phyloP scores from a whole-genome alignment of 2,888 invertebrate genomes.

The Clivina fossor region DNA sequence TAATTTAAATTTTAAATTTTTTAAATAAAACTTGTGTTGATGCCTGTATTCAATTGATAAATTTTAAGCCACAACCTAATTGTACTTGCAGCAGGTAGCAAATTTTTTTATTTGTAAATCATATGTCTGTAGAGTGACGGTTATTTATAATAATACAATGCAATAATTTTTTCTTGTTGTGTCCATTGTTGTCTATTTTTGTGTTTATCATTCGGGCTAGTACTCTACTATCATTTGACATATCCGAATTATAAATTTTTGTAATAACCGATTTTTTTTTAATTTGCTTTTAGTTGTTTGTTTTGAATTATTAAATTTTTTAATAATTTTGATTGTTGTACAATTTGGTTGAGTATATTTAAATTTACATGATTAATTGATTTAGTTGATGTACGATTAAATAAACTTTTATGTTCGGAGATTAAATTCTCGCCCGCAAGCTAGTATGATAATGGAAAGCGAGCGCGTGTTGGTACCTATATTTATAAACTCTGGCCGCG shows the following conservation, averaged over 20 bases:
- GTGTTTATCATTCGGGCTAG: slow-evolving; percentile 2
- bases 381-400: slow-evolving; percentile 30
- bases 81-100: slow-evolving; percentile 21
- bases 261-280: not conserved
- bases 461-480: too few relatives aligned
- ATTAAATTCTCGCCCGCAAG: too few relatives aligned
- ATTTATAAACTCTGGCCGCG: too few relatives aligned
- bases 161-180: slow-evolving; percentile 4
- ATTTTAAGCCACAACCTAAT: slow-evolving; percentile 42
- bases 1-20: slow-evolving; percentile 38
- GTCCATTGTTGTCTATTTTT: not conserved
- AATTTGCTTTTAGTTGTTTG: not conserved
- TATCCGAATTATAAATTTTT: not conserved
- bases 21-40: slow-evolving; percentile 38
- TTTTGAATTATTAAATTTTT: slow-evolving; percentile 7
- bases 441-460: too few relatives aligned
- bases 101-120: slow-evolving; percentile 2
- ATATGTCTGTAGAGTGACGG: not conserved
- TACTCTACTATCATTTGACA: not conserved
- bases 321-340: not conserved
- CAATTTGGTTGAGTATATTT: not conserved
- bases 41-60: slow-evolving; percentile 39
- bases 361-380: not conserved
- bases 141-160: slow-evolving; percentile 7
- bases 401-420: too few relatives aligned